Evolutionary conservation across 2,888 invertebrate species (phyloP).

Genomic region (Pimpla rufipes): DNA sequence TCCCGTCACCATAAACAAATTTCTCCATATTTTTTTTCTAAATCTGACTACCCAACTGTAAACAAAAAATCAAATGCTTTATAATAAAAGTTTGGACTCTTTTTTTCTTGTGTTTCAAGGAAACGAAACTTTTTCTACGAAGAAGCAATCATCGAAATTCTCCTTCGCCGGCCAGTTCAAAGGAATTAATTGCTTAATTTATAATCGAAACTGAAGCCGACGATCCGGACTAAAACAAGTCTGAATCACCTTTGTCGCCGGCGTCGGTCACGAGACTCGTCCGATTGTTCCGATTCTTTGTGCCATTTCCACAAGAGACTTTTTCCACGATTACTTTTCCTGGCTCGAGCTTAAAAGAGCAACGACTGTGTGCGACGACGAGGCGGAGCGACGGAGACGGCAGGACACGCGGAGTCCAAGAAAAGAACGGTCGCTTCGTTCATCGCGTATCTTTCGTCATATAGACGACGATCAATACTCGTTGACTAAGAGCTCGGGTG

Average conservation of each 20-base stretch:
- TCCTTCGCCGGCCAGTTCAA: too few relatives aligned
- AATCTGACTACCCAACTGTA: too few relatives aligned
- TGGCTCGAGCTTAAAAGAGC: neutral
- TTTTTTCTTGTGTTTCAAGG: too few relatives aligned
- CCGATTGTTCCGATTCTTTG: neutral
- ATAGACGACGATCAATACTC: conserved; percentile 26
- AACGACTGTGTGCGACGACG: neutral
- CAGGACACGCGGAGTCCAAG: neutral
- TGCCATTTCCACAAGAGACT: neutral
- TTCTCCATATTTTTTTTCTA: too few relatives aligned
- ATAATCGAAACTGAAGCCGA: too few relatives aligned
- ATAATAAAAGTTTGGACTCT: too few relatives aligned
- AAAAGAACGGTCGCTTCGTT: conserved; percentile 15
- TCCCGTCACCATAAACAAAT: too few relatives aligned
- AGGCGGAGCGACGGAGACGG: neutral
- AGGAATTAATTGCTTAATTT: too few relatives aligned
- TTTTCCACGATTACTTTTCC: conserved; percentile 8
- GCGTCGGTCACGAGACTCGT: neutral
- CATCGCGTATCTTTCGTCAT: neutral
- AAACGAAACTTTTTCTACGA: neutral
- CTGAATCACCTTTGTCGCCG: neutral
- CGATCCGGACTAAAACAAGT: too few relatives aligned
- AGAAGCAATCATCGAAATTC: neutral
- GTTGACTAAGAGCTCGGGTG: neutral
- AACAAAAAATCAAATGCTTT: too few relatives aligned